phyloP scores from a whole-genome alignment of 2,888 invertebrate genomes.

The Temnothorax unifasciatus region DNA sequence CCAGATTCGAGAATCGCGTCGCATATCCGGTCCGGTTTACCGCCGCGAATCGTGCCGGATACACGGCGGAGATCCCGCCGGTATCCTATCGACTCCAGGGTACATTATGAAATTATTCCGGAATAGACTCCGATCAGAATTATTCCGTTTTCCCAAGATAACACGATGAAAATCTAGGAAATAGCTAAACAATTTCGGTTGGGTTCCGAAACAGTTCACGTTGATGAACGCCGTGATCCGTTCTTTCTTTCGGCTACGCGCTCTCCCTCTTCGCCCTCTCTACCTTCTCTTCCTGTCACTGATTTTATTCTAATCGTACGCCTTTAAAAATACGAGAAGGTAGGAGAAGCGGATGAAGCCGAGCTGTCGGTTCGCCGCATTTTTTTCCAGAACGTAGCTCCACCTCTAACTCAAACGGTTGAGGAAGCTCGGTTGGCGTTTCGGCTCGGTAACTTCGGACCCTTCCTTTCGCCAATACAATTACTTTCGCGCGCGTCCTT shows the following conservation, averaged over 20 bases:
- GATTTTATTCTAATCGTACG: background rate
- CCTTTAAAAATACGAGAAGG: background rate
- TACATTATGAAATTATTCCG: too few relatives aligned
- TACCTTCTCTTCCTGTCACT: background rate
- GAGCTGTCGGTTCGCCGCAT: background rate
- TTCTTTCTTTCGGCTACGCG: background rate
- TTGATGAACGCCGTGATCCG: background rate
- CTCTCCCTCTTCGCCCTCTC: background rate
- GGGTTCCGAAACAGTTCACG: background rate
- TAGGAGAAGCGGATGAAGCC: background rate
- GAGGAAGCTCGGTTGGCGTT: slow-evolving; percentile 7
- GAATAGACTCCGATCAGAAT: too few relatives aligned
- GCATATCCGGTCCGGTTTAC: slow-evolving; percentile 14
- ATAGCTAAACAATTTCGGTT: too few relatives aligned
- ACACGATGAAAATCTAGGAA: too few relatives aligned
- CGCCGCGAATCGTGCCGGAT: background rate
- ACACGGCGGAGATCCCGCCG: background rate
- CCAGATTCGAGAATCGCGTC: slow-evolving; percentile 20
- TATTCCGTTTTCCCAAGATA: too few relatives aligned
- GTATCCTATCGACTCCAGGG: background rate
- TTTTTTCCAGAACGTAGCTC: background rate
- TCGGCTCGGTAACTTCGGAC: slow-evolving; percentile 16
- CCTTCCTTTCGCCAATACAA: slow-evolving; percentile 1
- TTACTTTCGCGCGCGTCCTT: background rate
- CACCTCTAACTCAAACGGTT: background rate